Evolutionary conservation across 2,888 invertebrate species (phyloP), one percentile per base, ranked within the genome.

Genomic region (Cyaniris semiargus): DNA sequence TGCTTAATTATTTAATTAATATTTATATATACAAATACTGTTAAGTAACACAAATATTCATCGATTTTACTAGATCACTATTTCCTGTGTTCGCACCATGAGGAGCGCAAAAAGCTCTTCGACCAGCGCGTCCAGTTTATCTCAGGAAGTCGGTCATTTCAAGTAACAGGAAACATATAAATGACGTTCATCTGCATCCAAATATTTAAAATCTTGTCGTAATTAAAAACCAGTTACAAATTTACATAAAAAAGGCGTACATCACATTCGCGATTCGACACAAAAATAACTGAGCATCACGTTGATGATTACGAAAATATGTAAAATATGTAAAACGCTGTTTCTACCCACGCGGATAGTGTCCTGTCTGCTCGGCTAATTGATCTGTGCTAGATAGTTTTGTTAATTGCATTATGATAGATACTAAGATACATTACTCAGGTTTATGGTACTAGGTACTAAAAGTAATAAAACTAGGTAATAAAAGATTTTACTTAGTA

Each of bases 181-280:
- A 44, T 72, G 72, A 74, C 21, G 44, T 53, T 27, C 74, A 13
- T 74, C 48, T 53, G 53, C 48, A 48, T 53, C 7, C 38, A 72
- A 72, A 72, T 34, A n/a, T 71, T 38, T 72, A 74, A 48, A 27
- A 53, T 74, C 53, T 48, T 72, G 48, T 72, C 27, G 18, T 74
- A 13, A 74, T 74, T 74, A 53, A 74, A 48, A 74, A 74, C 74
- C 74, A 48, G 74, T 74, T 74, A 48, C 44, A 74, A 15, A 53
- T 48, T 53, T 6, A 53, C 44, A 48, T 74, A 48, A 27, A 53
- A 74, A 74, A 74, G 74, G 44, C 18, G 74, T 53, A 27, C 48
- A 48, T 74, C 53, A 48, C 7, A 48, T 74, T 74, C 48, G 23
- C 48, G 48, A 74, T 74, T 74, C 53, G 74, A 18, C 48, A 74